Conservation (phyloP, 1,140 invertebrate genomes). For the Pseudomyrmex flavicornis region DNA sequence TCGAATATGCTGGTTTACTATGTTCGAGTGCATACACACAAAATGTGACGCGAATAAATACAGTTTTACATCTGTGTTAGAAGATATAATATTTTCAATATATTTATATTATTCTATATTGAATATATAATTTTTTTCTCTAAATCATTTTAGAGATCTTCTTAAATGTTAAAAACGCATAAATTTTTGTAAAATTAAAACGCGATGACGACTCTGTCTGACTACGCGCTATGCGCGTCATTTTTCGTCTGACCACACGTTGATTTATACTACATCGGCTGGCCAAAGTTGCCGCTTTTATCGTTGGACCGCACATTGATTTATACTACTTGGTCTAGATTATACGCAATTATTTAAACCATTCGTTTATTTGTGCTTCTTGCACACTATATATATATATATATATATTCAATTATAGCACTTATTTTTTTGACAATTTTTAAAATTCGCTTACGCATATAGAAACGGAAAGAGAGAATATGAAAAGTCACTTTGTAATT, state of each 20-base stretch:
- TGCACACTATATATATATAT: too few species aligned
- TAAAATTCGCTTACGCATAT: neutral
- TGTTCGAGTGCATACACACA: too few species aligned
- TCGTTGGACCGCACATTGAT: neutral
- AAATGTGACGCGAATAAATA: too few species aligned
- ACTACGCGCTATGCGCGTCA: neutral
- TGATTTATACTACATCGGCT: constrained; percentile 20
- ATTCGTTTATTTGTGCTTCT: neutral
- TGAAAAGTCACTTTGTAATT: neutral
- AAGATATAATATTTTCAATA: neutral
- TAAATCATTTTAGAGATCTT: neutral
- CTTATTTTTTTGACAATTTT: neutral
- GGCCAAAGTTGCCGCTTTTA: neutral
- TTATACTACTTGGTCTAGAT: neutral
- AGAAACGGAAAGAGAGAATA: neutral
- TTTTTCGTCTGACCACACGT: neutral
- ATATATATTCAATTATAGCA: neutral
- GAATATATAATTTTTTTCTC: too few species aligned
- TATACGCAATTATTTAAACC: too few species aligned
- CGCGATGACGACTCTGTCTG: neutral
- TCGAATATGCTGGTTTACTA: neutral
- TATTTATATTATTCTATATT: neutral
- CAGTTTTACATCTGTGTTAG: neutral
- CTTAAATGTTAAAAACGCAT: neutral
- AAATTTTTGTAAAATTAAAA: neutral